A percentile compares a stretch with the other conserved stretches of the same genome.
phyloP scores from a whole-genome alignment of 2,797 vertebrate genomes.

The Galago senegalensis region DNA sequence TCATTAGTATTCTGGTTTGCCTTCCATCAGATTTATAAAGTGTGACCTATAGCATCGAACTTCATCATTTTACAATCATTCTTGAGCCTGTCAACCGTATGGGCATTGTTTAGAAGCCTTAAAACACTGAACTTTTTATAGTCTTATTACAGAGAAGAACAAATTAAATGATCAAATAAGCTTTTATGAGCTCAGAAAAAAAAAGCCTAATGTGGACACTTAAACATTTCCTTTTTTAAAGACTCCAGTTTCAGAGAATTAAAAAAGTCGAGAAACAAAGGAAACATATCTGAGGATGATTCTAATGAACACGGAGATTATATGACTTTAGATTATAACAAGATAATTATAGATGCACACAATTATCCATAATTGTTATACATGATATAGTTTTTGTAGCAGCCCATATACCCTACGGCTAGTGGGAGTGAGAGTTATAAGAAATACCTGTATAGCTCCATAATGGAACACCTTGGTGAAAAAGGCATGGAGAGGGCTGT shows the following conservation, averaged over 20 bases:
- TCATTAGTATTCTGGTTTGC: slow-evolving; percentile 59
- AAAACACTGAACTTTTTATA: neutral
- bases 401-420: too few relatives aligned
- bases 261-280: neutral
- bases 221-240: neutral
- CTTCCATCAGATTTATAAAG: slow-evolving; percentile 36
- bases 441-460: too few relatives aligned
- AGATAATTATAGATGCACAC: neutral
- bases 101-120: slow-evolving; percentile 11
- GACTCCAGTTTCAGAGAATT: neutral
- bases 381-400: neutral
- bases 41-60: slow-evolving; percentile 12
- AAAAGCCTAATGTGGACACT: neutral
- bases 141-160: slow-evolving; percentile 11
- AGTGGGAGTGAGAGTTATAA: too few relatives aligned
- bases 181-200: slow-evolving; percentile 31
- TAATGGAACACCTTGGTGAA: too few relatives aligned
- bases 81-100: neutral
- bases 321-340: neutral
- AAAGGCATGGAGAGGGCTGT: too few relatives aligned
- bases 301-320: neutral
- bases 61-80: slow-evolving; percentile 51
- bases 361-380: neutral
- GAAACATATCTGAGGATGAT: neutral
- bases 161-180: slow-evolving; percentile 60